Evolutionary conservation across 2,113 vertebrate genomes (phyloP).

Genomic region (Zosterops borbonicus): DNA sequence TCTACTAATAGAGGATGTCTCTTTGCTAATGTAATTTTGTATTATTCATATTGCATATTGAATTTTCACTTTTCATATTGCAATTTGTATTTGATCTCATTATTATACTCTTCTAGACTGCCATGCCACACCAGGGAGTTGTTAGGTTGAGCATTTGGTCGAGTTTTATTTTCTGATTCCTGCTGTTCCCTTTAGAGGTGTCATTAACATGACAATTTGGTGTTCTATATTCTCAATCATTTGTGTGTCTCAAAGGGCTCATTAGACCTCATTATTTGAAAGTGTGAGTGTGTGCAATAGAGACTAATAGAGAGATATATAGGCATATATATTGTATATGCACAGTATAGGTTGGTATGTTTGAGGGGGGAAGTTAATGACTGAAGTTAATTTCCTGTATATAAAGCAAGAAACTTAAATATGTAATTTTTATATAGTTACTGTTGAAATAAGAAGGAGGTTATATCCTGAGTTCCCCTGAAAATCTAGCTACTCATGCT

Average conservation of each 20-base stretch:
- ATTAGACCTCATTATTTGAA: constrained; percentile 8
- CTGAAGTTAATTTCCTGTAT: not conserved
- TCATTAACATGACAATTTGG: constrained; percentile 22
- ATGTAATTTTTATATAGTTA: not conserved
- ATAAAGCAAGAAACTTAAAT: not conserved
- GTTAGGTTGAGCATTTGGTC: constrained; percentile 45
- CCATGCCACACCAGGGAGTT: not conserved
- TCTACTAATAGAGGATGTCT: not conserved
- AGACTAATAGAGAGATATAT: not conserved
- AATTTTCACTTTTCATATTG: constrained; percentile 55
- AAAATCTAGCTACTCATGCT: not conserved
- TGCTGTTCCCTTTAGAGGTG: constrained; percentile 4
- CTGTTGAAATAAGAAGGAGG: not conserved
- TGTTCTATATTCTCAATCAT: constrained; percentile 44
- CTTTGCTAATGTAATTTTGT: constrained; percentile 35
- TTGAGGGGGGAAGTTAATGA: not conserved
- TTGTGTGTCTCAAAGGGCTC: not conserved
- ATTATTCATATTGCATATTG: constrained; percentile 51
- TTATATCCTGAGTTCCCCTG: not conserved
- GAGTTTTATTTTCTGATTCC: constrained; percentile 54
- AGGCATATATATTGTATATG: not conserved
- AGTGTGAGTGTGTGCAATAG: not conserved
- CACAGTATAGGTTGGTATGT: not conserved
- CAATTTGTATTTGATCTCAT: constrained; percentile 45
- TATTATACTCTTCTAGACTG: constrained; percentile 36